phyloP scores from a whole-genome alignment of 2,113 vertebrate species.

The Tragelaphus buxtoni region DNA sequence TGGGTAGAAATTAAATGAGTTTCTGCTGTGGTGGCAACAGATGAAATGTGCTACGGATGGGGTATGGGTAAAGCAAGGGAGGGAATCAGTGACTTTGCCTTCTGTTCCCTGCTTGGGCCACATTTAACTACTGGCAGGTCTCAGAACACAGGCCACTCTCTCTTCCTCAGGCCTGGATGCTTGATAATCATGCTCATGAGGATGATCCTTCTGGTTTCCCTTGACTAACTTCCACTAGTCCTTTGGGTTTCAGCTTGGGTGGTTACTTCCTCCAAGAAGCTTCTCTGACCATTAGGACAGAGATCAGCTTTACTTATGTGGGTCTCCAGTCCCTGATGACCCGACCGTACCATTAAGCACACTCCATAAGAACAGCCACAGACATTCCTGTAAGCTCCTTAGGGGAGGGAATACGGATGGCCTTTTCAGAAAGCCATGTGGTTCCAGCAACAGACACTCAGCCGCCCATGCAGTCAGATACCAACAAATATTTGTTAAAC shows the following conservation, averaged over 20 bases:
- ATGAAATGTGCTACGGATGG: not conserved
- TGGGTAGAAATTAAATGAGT: not conserved
- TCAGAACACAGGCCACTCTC: not conserved
- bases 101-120: not conserved
- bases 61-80: not conserved
- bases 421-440: not conserved
- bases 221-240: not conserved
- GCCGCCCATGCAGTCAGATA: not conserved
- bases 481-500: not conserved
- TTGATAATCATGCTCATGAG: not conserved
- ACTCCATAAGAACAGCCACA: not conserved
- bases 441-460: not conserved
- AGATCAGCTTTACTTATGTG: not conserved
- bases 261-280: not conserved
- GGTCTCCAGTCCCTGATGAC: not conserved
- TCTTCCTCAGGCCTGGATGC: not conserved
- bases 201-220: not conserved
- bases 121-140: not conserved
- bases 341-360: not conserved
- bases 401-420: not conserved
- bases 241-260: not conserved
- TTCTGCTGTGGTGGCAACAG: not conserved
- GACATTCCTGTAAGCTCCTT: not conserved
- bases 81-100: not conserved
- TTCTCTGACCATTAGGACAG: not conserved